Evolutionary conservation across 1,140 invertebrate species (phyloP), one percentile per base, ranked within the genome.

Genomic region (Linepithema humile): DNA sequence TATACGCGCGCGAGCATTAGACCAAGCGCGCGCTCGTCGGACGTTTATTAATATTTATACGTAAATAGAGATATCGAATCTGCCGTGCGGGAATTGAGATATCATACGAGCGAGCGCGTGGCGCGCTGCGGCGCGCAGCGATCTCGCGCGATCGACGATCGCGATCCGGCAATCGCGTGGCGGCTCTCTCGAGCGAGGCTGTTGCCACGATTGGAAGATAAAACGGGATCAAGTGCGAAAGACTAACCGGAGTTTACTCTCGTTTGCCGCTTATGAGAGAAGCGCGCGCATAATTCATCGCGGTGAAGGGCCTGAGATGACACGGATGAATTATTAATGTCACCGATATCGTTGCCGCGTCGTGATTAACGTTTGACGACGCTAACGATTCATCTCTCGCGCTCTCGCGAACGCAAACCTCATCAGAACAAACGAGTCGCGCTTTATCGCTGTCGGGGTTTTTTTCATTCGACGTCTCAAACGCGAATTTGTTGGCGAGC

Each of bases 31-130:
- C 15, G 53, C 53, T n/a, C n/a, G 53, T 23, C 43, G 62, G 70
- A 70, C 78, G 82, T 82, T 75, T 73, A 53, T 86, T 86, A 82
- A 85, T 82, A 83, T 82, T 69, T 69, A 77, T 83, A 82, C 72
- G 75, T 40, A 78, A 69, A 78, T 78, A 67, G 74, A 78, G 74
- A 78, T 67, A 78, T 78, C 62, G 74, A 78, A 78, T 78, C 64
- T 78, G 55, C n/a, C 32, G 32, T 26, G 45, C 32, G 62, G 75
- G 75, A 50, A 78, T 78, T 67, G 75, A 78, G 75, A 78, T 69
- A 69, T 69, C 75, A 69, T 29, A 29, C 35, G 72, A 74, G 38
- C 38, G 53, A 6, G 50, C 38, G n/a, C 26, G 55, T 12, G 45
- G n/a, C 70, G 17, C 23, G 35, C 48, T 23, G 43, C 17, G 43